Percentiles rank a stretch among this genome's conserved stretches.
Evolutionary conservation across 2,888 invertebrate species (phyloP).

Genomic region (Nycteola revayana): DNA sequence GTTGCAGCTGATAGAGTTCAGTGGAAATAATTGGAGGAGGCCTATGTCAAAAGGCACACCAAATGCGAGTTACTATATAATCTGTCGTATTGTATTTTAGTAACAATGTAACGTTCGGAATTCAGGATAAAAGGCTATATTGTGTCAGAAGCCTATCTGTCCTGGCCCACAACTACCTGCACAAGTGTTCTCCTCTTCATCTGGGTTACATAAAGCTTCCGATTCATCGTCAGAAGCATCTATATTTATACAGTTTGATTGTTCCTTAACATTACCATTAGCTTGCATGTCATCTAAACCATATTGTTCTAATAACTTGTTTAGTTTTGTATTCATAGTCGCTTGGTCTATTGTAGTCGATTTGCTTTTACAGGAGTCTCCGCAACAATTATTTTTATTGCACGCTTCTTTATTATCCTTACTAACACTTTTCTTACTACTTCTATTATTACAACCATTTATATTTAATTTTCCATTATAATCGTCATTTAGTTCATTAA

Average conservation of each 20-base stretch:
- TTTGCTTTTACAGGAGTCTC: conserved; percentile 37
- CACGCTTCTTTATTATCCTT: conserved; percentile 19
- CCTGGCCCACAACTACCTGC: conserved; percentile 56
- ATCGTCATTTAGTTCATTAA: conserved; percentile 49
- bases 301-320: conserved; percentile 51
- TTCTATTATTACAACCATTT: conserved; percentile 34
- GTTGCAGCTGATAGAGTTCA: too few species aligned
- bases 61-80: too few species aligned
- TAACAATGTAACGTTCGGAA: too few species aligned
- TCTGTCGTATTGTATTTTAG: too few species aligned
- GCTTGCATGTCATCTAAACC: conserved; percentile 38
- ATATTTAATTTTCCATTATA: conserved; percentile 25
- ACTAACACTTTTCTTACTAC: conserved; percentile 26
- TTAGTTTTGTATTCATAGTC: conserved; percentile 45
- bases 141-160: conserved; percentile 27
- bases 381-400: conserved; percentile 40
- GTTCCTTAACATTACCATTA: conserved; percentile 10
- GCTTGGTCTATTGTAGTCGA: conserved; percentile 23
- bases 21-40: too few species aligned
- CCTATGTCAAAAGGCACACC: too few species aligned
- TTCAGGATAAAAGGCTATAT: too few species aligned
- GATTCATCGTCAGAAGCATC: conserved; percentile 40
- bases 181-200: conserved; percentile 59
- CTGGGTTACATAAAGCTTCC: conserved; percentile 31
- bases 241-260: conserved; percentile 14